Evolutionary conservation across 1,140 invertebrate genomes (phyloP), one percentile per base, ranked within the genome.

Genomic region (Zaprionus davidi): DNA sequence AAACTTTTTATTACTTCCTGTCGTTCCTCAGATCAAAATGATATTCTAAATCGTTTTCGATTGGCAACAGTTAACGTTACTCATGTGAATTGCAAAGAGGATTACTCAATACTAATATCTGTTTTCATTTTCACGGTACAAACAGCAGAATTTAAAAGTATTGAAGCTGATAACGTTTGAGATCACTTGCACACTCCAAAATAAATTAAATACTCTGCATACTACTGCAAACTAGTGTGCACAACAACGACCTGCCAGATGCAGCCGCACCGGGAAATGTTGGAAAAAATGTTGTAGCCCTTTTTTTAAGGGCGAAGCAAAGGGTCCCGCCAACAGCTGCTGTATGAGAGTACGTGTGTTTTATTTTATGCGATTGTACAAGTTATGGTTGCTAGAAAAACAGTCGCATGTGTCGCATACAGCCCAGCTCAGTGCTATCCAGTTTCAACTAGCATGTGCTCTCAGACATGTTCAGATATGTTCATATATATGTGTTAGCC

Each of bases 1-100:
- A 83, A 84, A 88, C 70, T 88, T 88, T 88, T 87, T 88, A 88
- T 88, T 83, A 72, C 84, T 75, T 84, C 84, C 84, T 67, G 65
- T 65, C 41, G 38, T 74, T 78, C 76, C 70, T 73, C 44, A 68
- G 78, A 60, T 41, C 68, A 58, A 77, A 77, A 79, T 73, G 53
- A 73, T 66, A 74, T 85, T 76, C 88, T 88, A 83, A 87, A 83
- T 78, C 73, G 66, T 64, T 87, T 78, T 78, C 73, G 80, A 83
- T 78, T 83, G 68, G 62, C 63, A 68, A 80, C 65, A 72, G 72
- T 64, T 64, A 67, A 41, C 38, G 55, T 46, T 22, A 28, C 49
- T 49, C 20, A 31, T 22, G 44, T 51, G 69, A n/a, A 70, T 56
- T 20, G 28, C 15, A 20, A 51, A 67, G 46, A 17, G 53, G 58